These are phyloP conservation scores for Aradophagus sp. DNA, from an alignment of 1,140 invertebrate genomes.

Conservation along the genomic window DNA sequence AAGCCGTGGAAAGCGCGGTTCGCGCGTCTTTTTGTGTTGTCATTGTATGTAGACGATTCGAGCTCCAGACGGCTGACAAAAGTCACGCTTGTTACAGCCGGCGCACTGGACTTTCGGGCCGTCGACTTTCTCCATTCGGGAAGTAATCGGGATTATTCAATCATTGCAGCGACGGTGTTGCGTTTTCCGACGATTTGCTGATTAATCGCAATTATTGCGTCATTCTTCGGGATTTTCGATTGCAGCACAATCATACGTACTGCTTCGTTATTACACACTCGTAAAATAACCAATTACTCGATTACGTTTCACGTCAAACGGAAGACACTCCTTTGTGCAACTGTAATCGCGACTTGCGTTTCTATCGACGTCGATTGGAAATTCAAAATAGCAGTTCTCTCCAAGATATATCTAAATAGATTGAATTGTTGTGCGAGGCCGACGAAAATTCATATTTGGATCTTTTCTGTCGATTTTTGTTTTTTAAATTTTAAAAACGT, in stretches of 20 bases:
- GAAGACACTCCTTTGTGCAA: conserved; percentile 16
- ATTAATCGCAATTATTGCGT: conserved; percentile 59
- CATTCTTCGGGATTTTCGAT: conserved; percentile 49
- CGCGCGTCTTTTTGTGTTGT: conserved; percentile 4
- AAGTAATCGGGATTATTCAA: conserved; percentile 71
- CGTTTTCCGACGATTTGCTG: conserved; percentile 52
- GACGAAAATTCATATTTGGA: no score
- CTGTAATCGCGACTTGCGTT: neutral
- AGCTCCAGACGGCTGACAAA: conserved; percentile 32
- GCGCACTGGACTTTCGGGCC: conserved; percentile 55
- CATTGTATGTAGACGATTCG: conserved; percentile 50
- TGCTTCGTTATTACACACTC: conserved; percentile 27
- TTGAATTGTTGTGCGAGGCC: no score
- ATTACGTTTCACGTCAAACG: conserved; percentile 4
- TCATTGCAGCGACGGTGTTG: conserved; percentile 45
- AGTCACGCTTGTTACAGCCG: conserved; percentile 22
- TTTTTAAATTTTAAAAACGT: no score
- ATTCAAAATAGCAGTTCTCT: no score
- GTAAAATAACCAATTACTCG: conserved; percentile 12
- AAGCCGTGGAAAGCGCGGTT: no score
- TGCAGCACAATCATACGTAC: conserved; percentile 28
- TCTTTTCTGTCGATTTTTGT: no score
- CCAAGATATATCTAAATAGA: no score
- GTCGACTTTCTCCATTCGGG: conserved; percentile 72
- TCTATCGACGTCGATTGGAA: no score